Evolutionary conservation across 1,140 invertebrate species (phyloP).

Genomic region (Pogonognathellus flavescens): DNA sequence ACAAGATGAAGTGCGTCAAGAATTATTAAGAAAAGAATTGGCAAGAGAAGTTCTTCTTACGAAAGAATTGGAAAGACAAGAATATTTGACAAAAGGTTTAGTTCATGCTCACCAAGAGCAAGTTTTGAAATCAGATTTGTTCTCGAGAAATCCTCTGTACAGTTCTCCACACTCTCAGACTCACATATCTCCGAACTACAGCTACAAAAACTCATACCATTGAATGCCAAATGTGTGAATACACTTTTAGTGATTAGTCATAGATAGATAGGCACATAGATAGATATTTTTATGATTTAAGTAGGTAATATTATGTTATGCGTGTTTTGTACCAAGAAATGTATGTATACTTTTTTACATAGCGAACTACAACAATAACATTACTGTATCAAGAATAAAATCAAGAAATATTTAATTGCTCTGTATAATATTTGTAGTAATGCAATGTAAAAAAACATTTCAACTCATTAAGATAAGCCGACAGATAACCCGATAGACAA

Average conservation of each 20-base stretch:
- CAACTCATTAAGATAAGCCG: too few species aligned
- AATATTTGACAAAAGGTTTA: slow-evolving; percentile 38
- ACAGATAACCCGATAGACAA: too few species aligned
- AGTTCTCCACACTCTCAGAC: background rate
- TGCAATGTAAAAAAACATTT: too few species aligned
- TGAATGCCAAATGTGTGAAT: slow-evolving; percentile 16
- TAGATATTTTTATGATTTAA: too few species aligned
- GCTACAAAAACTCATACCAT: slow-evolving; percentile 34
- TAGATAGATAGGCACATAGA: background rate
- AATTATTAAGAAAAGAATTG: slow-evolving; percentile 32
- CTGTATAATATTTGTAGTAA: too few species aligned
- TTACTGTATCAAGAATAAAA: too few species aligned
- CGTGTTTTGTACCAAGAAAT: background rate
- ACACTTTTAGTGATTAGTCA: slow-evolving; percentile 8
- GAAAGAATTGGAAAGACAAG: slow-evolving; percentile 19
- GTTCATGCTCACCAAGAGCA: slow-evolving; percentile 4
- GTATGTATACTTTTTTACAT: background rate
- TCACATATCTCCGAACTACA: slow-evolving; percentile 17
- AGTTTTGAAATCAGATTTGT: slow-evolving; percentile 39
- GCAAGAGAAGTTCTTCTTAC: slow-evolving; percentile 9
- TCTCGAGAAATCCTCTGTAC: slow-evolving; percentile 24
- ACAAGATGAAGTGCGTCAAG: slow-evolving; percentile 18
- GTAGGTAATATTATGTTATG: too few species aligned
- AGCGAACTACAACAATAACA: too few species aligned
- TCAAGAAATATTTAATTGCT: too few species aligned